Conservation (phyloP, 2,888 invertebrate species). For the Osmoderma eremita region DNA sequence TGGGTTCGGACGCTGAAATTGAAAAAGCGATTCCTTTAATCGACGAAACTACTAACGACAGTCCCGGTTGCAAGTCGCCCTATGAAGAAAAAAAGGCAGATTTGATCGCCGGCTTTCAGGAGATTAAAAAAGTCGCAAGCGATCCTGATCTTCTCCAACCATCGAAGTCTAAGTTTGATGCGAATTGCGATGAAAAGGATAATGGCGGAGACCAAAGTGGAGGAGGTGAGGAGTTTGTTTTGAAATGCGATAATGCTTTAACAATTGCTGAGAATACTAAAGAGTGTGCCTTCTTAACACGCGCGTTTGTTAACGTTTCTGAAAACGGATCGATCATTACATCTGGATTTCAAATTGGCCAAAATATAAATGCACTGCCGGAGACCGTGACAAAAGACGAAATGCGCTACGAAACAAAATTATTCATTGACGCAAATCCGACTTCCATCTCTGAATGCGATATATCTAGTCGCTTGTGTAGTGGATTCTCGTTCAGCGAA, state of each 20-base stretch:
- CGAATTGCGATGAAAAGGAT: slow-evolving; percentile 34
- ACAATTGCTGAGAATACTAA: slow-evolving; percentile 36
- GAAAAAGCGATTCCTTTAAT: slow-evolving; percentile 45
- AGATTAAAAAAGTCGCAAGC: slow-evolving; percentile 52
- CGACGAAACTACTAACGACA: slow-evolving; percentile 34
- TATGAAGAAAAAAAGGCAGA: slow-evolving; percentile 59
- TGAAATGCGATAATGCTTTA: slow-evolving; percentile 44
- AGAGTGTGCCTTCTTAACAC: slow-evolving; percentile 46
- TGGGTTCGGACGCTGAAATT: slow-evolving; percentile 53
- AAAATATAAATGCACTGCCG: background rate
- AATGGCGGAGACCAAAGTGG: slow-evolving; percentile 43
- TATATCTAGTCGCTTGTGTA: background rate
- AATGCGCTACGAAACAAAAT: slow-evolving; percentile 33
- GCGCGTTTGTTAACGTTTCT: slow-evolving; percentile 39
- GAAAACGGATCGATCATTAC: slow-evolving; percentile 36
- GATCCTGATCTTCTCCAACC: slow-evolving; percentile 11
- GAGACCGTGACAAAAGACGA: background rate
- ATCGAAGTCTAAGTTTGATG: background rate
- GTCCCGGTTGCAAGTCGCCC: slow-evolving; percentile 47
- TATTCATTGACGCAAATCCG: slow-evolving; percentile 2
- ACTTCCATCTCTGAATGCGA: slow-evolving; percentile 18
- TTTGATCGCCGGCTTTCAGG: slow-evolving; percentile 59
- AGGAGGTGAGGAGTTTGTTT: slow-evolving; percentile 61
- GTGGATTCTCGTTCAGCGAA: slow-evolving; percentile 32
- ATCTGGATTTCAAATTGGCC: slow-evolving; percentile 36